phyloP scores from a whole-genome alignment of 2,113 vertebrate species.

The Gymnarchus niloticus region DNA sequence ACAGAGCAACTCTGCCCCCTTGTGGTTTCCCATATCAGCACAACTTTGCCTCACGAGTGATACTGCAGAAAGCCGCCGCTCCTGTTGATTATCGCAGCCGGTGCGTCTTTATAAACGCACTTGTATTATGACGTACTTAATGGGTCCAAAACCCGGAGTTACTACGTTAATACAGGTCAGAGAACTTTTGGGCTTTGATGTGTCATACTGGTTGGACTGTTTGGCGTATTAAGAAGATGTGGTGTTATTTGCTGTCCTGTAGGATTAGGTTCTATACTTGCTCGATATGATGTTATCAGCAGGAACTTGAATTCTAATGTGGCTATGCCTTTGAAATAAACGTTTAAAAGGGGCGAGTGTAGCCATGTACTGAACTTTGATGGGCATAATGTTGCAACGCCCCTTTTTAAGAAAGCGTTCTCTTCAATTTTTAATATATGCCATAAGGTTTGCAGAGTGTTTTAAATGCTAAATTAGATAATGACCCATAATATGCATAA shows the following conservation, averaged over 20 bases:
- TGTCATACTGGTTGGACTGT: neutral
- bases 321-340: neutral
- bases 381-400: neutral
- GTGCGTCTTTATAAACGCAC: neutral
- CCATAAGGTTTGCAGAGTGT: neutral
- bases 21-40: neutral
- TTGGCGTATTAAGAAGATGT: neutral
- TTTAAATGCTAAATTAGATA: neutral
- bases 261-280: neutral
- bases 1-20: slow-evolving; percentile 15
- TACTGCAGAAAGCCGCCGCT: neutral
- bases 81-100: neutral
- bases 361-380: neutral
- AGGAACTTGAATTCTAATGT: neutral
- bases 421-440: slow-evolving; percentile 8
- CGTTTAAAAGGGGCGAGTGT: neutral
- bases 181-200: too few relatives aligned
- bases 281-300: neutral
- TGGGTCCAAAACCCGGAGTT: neutral
- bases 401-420: too few relatives aligned
- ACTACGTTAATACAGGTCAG: neutral
- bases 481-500: neutral
- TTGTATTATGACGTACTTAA: neutral
- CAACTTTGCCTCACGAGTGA: neutral
- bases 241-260: neutral